These are phyloP conservation scores for Campoletis raptor DNA, from an alignment of 2,888 invertebrate species.

Conservation along the genomic window DNA sequence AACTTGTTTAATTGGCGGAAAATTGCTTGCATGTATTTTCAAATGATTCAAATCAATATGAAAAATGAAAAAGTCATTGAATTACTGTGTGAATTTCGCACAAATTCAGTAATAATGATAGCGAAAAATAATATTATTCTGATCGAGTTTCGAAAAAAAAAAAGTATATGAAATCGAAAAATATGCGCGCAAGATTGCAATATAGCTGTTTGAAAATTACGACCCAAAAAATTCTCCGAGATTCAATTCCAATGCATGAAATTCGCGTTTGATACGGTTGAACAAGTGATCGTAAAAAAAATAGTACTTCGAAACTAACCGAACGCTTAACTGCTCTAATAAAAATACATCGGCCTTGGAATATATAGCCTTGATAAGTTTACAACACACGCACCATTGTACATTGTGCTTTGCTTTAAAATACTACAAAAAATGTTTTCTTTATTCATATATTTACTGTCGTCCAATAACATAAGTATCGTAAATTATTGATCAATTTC, in stretches of 20 bases:
- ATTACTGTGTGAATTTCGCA: not conserved
- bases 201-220: not conserved
- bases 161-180: too few relatives aligned
- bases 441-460: not conserved
- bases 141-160: not conserved
- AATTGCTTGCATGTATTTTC: too few relatives aligned
- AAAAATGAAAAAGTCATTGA: not conserved
- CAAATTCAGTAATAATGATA: not conserved
- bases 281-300: not conserved
- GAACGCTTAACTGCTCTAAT: not conserved
- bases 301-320: not conserved
- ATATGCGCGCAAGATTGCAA: not conserved
- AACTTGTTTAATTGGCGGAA: not conserved
- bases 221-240: not conserved
- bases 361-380: not conserved
- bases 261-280: not conserved
- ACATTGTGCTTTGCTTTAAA: not conserved
- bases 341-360: conserved; percentile 7
- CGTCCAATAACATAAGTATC: not conserved
- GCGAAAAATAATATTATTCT: not conserved
- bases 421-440: not conserved
- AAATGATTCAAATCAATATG: not conserved
- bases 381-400: not conserved
- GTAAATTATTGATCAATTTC: not conserved
- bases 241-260: not conserved